Percentiles rank a stretch among this genome's conserved stretches.
Conservation (phyloP, 2,113 vertebrate genomes). For the Numenius arquata region DNA sequence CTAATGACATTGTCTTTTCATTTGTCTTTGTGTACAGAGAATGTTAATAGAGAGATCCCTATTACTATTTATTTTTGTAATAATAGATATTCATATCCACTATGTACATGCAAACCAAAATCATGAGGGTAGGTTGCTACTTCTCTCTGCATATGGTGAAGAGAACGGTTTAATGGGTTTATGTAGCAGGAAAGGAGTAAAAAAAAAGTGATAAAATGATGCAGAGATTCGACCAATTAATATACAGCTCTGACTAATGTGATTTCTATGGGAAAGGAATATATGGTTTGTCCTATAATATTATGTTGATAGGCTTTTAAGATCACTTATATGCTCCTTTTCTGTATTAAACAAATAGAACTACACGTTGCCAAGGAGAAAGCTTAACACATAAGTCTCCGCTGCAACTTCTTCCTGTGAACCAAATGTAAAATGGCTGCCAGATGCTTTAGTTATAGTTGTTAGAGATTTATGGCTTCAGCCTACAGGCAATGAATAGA, state of each 20-base stretch:
- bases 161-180: neutral
- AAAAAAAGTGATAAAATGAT: conserved; percentile 12
- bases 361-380: neutral
- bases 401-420: neutral
- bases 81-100: neutral
- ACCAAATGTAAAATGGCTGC: conserved; percentile 18
- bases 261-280: conserved; percentile 7
- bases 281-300: neutral
- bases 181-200: neutral
- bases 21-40: neutral
- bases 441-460: neutral
- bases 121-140: neutral
- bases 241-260: neutral
- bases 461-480: conserved; percentile 15
- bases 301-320: neutral
- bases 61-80: neutral
- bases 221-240: neutral
- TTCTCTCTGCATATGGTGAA: neutral
- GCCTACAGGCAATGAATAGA: neutral
- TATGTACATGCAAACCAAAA: neutral
- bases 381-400: neutral
- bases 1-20: neutral
- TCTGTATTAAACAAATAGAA: neutral
- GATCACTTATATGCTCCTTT: neutral
- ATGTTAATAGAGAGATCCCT: neutral